Conservation (phyloP, 2,888 invertebrate genomes). For the Omphaloscelis lunosa region DNA sequence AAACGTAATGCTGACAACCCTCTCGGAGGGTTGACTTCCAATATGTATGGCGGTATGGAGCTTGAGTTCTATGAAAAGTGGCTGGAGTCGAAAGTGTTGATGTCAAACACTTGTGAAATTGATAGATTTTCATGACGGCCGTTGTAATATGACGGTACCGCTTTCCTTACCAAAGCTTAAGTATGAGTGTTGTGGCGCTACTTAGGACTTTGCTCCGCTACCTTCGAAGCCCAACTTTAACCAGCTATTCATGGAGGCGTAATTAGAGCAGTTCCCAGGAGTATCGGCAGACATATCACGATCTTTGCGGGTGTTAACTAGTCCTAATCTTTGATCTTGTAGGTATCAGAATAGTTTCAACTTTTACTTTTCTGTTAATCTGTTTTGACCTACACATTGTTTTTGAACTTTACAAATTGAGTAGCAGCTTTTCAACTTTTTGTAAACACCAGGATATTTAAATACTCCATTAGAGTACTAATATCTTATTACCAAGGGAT, state of each 20-base stretch:
- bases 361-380: slow-evolving; percentile 49
- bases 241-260: slow-evolving; percentile 67
- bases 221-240: slow-evolving; percentile 52
- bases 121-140: too few species aligned
- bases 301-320: slow-evolving; percentile 55
- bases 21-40: too few species aligned
- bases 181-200: background rate
- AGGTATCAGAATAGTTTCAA: slow-evolving; percentile 7
- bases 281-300: slow-evolving; percentile 67
- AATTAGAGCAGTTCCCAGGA: slow-evolving; percentile 81
- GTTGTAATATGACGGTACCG: too few species aligned
- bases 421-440: background rate
- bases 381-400: background rate
- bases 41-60: too few species aligned
- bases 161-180: too few species aligned
- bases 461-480: background rate
- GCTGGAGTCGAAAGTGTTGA: too few species aligned
- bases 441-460: background rate
- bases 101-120: too few species aligned
- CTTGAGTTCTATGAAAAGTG: too few species aligned
- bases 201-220: slow-evolving; percentile 25
- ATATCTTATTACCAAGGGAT: background rate
- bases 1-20: too few species aligned
- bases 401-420: slow-evolving; percentile 11
- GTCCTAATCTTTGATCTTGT: slow-evolving; percentile 24